Evolutionary conservation across 2,888 invertebrate species (phyloP).

Genomic region (Tinea trinotella): DNA sequence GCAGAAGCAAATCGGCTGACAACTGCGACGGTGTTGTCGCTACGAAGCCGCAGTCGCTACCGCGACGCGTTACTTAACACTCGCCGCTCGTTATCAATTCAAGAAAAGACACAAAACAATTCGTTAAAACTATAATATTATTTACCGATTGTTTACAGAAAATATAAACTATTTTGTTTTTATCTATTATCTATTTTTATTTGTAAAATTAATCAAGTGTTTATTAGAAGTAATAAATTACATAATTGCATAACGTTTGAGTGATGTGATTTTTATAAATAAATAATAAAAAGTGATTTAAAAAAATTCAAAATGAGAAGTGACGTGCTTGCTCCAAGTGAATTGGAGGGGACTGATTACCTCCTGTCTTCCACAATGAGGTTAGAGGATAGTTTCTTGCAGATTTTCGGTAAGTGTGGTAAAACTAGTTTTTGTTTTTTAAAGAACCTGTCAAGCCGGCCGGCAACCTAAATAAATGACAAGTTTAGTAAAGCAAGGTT

Average conservation of each 20-base stretch:
- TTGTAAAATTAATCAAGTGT: too few species aligned
- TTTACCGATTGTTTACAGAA: background rate
- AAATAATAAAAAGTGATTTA: background rate
- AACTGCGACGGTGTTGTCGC: conserved; percentile 26
- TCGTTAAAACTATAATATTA: background rate
- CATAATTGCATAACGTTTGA: background rate
- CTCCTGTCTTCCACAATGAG: conserved; percentile 75
- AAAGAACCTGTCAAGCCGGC: background rate
- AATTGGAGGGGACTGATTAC: conserved; percentile 76
- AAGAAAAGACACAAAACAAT: background rate
- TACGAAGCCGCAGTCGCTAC: conserved; percentile 24
- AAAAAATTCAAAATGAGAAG: conserved; percentile 50
- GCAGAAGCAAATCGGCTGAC: conserved; percentile 67
- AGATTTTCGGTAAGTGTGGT: conserved; percentile 71
- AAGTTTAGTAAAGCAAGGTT: background rate
- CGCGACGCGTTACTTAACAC: conserved; percentile 24
- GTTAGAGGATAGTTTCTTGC: conserved; percentile 74
- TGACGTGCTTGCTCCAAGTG: conserved; percentile 65
- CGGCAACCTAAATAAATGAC: background rate
- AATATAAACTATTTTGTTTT: too few species aligned
- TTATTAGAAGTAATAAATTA: too few species aligned
- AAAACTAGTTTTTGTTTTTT: background rate
- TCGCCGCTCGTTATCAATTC: background rate
- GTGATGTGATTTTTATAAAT: background rate
- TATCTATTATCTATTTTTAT: too few species aligned